A percentile compares a stretch with the other conserved stretches of the same genome.
Conservation (phyloP, 2,797 vertebrate genomes). For the Malurus leucopterus region DNA sequence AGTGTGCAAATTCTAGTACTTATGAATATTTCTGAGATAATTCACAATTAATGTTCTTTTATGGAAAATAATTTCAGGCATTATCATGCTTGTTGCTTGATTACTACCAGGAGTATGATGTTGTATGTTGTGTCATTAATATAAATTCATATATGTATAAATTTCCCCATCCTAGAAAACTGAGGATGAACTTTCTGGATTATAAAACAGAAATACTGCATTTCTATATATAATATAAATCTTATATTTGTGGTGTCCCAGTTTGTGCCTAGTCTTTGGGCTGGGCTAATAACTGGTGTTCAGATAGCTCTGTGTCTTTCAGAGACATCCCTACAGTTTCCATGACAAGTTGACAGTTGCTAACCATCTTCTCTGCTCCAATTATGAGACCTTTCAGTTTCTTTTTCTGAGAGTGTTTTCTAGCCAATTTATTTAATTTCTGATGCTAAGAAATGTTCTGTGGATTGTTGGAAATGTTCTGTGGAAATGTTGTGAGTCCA, state of each 20-base stretch:
- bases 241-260: background rate
- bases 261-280: background rate
- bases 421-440: background rate
- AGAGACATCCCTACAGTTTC: background rate
- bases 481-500: background rate
- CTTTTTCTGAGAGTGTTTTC: background rate
- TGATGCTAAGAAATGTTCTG: background rate
- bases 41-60: background rate
- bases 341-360: background rate
- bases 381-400: background rate
- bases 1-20: background rate
- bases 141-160: too few relatives aligned
- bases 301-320: background rate
- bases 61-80: background rate
- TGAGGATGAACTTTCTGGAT: background rate
- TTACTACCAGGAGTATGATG: background rate
- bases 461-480: background rate
- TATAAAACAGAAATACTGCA: background rate
- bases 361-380: background rate
- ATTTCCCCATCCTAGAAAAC: background rate
- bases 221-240: background rate
- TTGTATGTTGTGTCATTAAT: fast-evolving
- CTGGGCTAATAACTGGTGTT: background rate
- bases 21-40: background rate
- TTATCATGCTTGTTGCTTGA: background rate